phyloP scores from a whole-genome alignment of 2,797 vertebrate species.

The Argyrosomus regius region DNA sequence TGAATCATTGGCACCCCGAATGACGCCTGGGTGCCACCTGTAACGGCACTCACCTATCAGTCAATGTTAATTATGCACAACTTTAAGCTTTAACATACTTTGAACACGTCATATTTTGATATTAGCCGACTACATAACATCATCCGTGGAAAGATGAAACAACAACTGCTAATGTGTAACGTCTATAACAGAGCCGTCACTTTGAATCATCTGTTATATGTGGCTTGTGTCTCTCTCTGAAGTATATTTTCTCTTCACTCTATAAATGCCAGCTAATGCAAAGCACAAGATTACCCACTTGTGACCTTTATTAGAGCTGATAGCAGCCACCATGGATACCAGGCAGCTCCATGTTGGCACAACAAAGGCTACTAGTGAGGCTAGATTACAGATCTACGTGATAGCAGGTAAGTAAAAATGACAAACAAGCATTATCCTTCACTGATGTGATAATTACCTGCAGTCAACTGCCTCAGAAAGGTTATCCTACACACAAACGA shows the following conservation, averaged over 20 bases:
- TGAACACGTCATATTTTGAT: too few relatives aligned
- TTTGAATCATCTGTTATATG: conserved; percentile 34
- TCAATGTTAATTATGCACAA: too few relatives aligned
- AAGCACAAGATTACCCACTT: conserved; percentile 72
- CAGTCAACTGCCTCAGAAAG: conserved; percentile 62
- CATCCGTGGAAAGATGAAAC: too few relatives aligned
- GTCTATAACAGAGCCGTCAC: conserved; percentile 29
- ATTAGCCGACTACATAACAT: too few relatives aligned
- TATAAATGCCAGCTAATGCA: conserved; percentile 79
- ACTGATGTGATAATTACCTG: conserved; percentile 73
- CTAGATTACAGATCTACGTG: conserved; percentile 71
- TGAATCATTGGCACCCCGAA: too few relatives aligned
- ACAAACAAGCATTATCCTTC: conserved; percentile 66
- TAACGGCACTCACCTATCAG: too few relatives aligned
- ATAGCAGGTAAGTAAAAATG: conserved; percentile 71
- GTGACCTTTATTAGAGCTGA: conserved; percentile 81
- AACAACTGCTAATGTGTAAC: not conserved
- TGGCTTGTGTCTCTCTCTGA: conserved; percentile 41
- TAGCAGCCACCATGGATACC: conserved; percentile 68
- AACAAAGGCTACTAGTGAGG: conserved; percentile 66
- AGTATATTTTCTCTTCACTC: conserved; percentile 62
- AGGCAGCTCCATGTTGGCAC: conserved; percentile 59
- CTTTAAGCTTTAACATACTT: too few relatives aligned
- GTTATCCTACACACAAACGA: conserved; percentile 58
- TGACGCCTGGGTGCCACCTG: too few relatives aligned